phyloP scores from a whole-genome alignment of 2,113 vertebrate genomes.

The chimpanzee (Pan troglodytes) region NHGRI_mPanTro3-v2.1_pri NC_072403.2:67865001-67865500 shows the following conservation, averaged over 20 bases:
- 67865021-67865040: neutral
- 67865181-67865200: neutral
- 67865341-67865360: neutral
- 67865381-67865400: neutral
- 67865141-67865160: neutral
- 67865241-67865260: neutral
- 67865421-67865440: neutral
- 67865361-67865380: neutral
- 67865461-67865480: neutral
- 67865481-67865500: neutral
- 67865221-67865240: neutral
- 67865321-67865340: neutral
- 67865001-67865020: neutral
- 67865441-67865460: neutral
- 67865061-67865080: neutral
- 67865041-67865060: neutral
- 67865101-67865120: neutral
- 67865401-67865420: no score
- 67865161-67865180: neutral
- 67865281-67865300: neutral
- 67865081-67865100: neutral
- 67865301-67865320: neutral
- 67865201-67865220: neutral
- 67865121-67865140: neutral
- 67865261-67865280: neutral